Evolutionary conservation across 2,888 invertebrate species (phyloP), one percentile per base, ranked within the genome.

Genomic region (Xanthia icteritia): DNA sequence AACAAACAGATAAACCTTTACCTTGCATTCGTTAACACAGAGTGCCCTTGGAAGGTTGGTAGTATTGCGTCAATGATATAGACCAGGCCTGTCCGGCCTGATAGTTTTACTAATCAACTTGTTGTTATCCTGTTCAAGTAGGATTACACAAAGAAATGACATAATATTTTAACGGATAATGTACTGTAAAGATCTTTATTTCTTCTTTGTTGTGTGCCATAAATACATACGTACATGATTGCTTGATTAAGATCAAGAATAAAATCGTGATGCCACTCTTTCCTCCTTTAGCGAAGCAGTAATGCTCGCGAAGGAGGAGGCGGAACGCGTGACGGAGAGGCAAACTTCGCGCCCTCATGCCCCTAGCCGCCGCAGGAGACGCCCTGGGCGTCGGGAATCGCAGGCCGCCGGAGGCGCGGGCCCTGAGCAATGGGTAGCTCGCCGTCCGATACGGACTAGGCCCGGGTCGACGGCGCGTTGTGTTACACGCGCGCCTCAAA

Each of bases 71-170:
- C 69, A 73, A 51, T 39, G 17, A 31, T 45, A 58, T 51, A 23
- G 23, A 77, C 51, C 27, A 64, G 15, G 8, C 15, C 45, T 79
- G 84, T 64, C 1, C 48, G 15, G 8, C 15, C 54, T 79, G 84
- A 72, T 1, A 56, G 81, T 79, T 42, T 76, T 82, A 81, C 82
- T 56, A 85, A 82, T 82, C 20, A 63, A 61, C n/a, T 60, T n/a
- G 0, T 85, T 85, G n/a, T 45, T 11, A 83, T 83, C 81, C 81
- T 5, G 17, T 36, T n/a, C 17, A 17, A 36, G 73, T 73, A 27
- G 8, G 13, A 66, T 68, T 65, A 64, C 51, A 72, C 79, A 72
- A 72, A 51, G 54, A 66, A 60, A 51, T 83, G 64, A 61, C 63
- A 83, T 72, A 72, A 79, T 79, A 71, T 20, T 66, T 54, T 6